Evolutionary conservation across 2,797 vertebrate species (phyloP).

Genomic region (Lacerta agilis): DNA sequence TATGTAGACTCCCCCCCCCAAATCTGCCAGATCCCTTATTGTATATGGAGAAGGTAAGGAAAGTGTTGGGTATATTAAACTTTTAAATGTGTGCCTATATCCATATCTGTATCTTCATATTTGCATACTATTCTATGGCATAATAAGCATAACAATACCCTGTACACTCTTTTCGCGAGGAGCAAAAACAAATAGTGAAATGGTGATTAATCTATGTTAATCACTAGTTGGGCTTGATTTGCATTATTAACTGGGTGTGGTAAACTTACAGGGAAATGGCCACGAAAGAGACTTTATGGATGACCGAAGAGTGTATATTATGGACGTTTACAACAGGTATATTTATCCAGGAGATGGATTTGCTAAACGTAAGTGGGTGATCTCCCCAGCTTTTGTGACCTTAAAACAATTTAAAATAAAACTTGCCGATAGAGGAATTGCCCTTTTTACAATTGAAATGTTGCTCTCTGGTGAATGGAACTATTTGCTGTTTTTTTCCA

Average conservation of each 20-base stretch:
- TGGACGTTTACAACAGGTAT: constrained; percentile 95
- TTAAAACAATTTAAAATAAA: not conserved
- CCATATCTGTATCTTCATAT: no score
- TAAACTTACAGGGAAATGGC: constrained; percentile 89
- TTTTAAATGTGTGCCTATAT: no score
- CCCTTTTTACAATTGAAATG: not conserved
- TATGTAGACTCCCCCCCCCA: no score
- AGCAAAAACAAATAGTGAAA: not conserved
- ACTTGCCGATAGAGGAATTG: not conserved
- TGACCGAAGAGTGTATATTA: constrained; percentile 91
- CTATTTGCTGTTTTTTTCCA: not conserved
- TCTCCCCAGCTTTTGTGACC: not conserved
- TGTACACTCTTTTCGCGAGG: not conserved
- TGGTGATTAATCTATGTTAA: not conserved
- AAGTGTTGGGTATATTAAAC: no score
- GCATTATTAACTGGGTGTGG: constrained; percentile 22
- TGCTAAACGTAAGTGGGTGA: constrained; percentile 89
- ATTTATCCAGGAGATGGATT: constrained; percentile 92
- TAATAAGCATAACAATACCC: not conserved
- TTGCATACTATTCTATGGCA: not conserved
- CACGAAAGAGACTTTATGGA: constrained; percentile 95
- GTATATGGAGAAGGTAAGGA: no score
- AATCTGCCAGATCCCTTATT: no score
- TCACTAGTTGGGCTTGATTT: not conserved
- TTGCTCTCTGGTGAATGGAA: not conserved